Evolutionary conservation across 2,797 vertebrate genomes (phyloP), one percentile per base, ranked within the genome.

Genomic region (Sorex maritimensis): DNA sequence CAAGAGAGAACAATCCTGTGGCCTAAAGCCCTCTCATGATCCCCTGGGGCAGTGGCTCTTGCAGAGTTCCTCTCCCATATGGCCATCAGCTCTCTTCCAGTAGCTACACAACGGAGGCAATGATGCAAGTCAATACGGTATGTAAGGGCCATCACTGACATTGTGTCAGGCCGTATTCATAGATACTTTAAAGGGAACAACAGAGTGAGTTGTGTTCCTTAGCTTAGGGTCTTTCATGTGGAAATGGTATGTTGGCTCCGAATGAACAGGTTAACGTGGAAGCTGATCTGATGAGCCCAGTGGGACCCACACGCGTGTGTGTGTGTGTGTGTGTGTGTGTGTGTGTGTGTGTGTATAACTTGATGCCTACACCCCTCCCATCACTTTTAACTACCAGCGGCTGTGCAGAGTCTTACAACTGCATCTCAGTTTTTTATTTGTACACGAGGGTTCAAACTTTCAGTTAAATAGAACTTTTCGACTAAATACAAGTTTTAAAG

Each of bases 401-500:
- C 91, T 97, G 97, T 97, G 97, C 93, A 95, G 95, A 98, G 91
- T 82, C 95, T 96, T 97, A 94, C 96, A 94, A 79, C 96, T 0
- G 80, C 86, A 41, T 94, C 34, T 93, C 91, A 63, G 65, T 85
- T 94, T 95, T 71, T 93, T 74, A 96, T 96, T 98, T 95, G 96
- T 97, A 98, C 96, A 98, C 46, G 94, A 97, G 82, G 97, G 95
- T 97, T 97, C 90, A 67, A 96, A 97, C 95, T 4, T 17, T 94
- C 97, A 98, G 96, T 96, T 97, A 98, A 98, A 98, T 96, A 97
- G 93, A 94, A 96, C 89, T 98, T 94, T 97, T 96, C 91, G 96
- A 92, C 86, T 95, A 96, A 96, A 96, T 96, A 96, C 93, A 95
- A 93, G 90, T 86, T 97, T 96, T 95, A 96, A 98, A 98, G 96